These are phyloP conservation scores for Phortica magna DNA, from an alignment of 2,888 invertebrate species.

Conservation along the genomic window DNA sequence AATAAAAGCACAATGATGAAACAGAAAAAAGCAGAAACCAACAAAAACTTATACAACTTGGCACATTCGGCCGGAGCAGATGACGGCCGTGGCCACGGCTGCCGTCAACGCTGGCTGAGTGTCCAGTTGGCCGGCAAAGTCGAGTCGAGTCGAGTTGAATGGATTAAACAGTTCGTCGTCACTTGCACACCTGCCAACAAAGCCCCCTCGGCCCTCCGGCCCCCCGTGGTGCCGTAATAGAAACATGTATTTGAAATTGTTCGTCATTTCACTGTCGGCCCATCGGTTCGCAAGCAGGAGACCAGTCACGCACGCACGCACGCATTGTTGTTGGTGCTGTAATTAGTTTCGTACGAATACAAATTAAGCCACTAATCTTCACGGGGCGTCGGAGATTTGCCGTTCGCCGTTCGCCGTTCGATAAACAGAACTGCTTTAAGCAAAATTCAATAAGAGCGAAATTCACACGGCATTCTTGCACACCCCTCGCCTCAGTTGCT, in stretches of 20 bases:
- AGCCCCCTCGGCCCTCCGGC: no score
- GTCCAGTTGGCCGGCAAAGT: no score
- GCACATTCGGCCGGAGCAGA: no score
- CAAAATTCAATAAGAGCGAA: background rate
- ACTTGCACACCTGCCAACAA: background rate
- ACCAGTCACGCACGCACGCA: background rate
- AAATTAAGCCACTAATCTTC: conserved; percentile 3
- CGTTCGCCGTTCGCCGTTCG: background rate
- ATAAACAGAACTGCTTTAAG: background rate
- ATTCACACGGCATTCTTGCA: no score
- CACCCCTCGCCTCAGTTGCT: no score
- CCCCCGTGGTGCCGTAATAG: no score
- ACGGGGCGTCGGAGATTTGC: background rate
- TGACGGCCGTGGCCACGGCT: no score
- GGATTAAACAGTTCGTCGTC: background rate
- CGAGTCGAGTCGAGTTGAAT: background rate
- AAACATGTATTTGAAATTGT: background rate
- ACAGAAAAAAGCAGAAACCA: background rate
- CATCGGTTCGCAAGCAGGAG: no score
- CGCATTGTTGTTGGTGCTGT: conserved; percentile 2
- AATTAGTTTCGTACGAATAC: conserved; percentile 27
- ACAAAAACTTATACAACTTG: background rate
- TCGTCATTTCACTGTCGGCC: background rate
- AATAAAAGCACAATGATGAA: background rate
- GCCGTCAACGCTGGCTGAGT: no score